Base-by-base conservation (phyloP, 2,888 invertebrate genomes). In the Baronia brevicornis region DNA sequence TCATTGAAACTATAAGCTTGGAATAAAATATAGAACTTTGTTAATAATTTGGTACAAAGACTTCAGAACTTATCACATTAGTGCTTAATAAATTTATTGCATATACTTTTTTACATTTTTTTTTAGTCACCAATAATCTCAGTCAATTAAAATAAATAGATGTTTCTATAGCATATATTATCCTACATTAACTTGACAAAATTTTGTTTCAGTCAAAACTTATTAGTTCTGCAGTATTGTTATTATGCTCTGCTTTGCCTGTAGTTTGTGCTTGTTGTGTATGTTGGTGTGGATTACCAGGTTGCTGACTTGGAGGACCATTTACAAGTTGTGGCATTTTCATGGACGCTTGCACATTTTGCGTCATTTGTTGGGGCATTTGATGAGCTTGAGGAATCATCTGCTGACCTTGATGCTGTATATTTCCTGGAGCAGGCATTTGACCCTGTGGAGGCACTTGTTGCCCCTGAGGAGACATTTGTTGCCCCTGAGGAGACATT, bases 171-270 rank as follows among this genome's bases (percentile, higher is more conserved):
- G 38, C 33, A 35, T 39, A 33, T 19, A 32, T 30, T 34, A 24
- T 21, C 22, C 37, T 33, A n/a, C n/a, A 28, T 26, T 38, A 19
- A 20, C 13, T 6, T 12, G n/a, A n/a, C n/a, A 11, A 11, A 25
- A 7, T 7, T 28, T 31, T 28, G 17, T 44, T 60, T 87, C 85
- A 94, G 82, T 94, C 94, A 51, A 94, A 94, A 60, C 90, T 91
- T 45, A 94, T 94, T 18, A 94, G 82, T 71, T 94, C 94, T 7
- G 91, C 93, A 2, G 92, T 92, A 38, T 78, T 82, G 41, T 77
- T 82, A 43, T 80, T 82, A 33, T 66, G 60, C 55, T 82, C 82
- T 5, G 80, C 57, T 38, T 82, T 82, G 1, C 63, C 59, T 0
- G 68, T 60, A 1, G 75, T 65, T 42, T 67, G 79, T n/a, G 46